phyloP scores from a whole-genome alignment of 2,797 vertebrate genomes.

The Cyprinodon diabolis region DNA sequence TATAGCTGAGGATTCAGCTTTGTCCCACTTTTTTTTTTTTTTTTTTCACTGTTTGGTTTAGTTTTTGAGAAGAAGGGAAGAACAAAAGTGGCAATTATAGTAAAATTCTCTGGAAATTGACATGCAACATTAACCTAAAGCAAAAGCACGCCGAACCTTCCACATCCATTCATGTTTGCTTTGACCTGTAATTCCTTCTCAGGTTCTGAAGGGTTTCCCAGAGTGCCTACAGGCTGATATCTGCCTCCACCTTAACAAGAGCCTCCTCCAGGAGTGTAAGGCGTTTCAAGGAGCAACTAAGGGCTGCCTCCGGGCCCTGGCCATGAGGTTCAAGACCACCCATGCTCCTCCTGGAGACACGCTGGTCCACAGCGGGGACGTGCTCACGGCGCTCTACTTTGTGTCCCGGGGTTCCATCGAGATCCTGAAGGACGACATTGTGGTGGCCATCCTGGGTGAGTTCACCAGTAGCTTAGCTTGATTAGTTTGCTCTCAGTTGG shows the following conservation, averaged over 20 bases:
- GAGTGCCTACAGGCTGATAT: slow-evolving; percentile 99
- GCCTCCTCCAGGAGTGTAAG: slow-evolving; percentile 93
- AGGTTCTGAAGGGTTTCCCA: slow-evolving; percentile 99
- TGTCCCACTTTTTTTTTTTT: background rate
- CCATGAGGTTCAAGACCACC: slow-evolving; percentile 99
- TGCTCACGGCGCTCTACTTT: slow-evolving; percentile 96
- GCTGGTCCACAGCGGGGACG: slow-evolving; percentile 92
- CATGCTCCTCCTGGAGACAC: slow-evolving; percentile 98
- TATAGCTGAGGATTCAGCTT: too few species aligned
- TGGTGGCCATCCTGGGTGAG: slow-evolving; percentile 97
- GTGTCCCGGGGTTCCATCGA: slow-evolving; percentile 97
- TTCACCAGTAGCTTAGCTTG: slow-evolving; percentile 11
- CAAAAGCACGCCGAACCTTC: background rate
- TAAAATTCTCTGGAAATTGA: slow-evolving; percentile 46
- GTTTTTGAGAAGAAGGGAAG: slow-evolving; percentile 76
- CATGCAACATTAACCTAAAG: slow-evolving; percentile 21
- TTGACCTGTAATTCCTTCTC: slow-evolving; percentile 37
- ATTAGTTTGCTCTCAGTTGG: background rate
- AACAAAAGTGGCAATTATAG: slow-evolving; percentile 77
- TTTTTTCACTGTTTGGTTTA: slow-evolving; percentile 18
- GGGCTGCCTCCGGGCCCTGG: slow-evolving; percentile 95
- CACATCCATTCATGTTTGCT: slow-evolving; percentile 11
- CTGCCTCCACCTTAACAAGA: slow-evolving; percentile 97
- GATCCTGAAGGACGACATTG: slow-evolving; percentile 96
- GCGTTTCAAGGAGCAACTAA: slow-evolving; percentile 94